Conservation (phyloP, 2,888 invertebrate species). For the Petrolisthes cinctipes region DNA sequence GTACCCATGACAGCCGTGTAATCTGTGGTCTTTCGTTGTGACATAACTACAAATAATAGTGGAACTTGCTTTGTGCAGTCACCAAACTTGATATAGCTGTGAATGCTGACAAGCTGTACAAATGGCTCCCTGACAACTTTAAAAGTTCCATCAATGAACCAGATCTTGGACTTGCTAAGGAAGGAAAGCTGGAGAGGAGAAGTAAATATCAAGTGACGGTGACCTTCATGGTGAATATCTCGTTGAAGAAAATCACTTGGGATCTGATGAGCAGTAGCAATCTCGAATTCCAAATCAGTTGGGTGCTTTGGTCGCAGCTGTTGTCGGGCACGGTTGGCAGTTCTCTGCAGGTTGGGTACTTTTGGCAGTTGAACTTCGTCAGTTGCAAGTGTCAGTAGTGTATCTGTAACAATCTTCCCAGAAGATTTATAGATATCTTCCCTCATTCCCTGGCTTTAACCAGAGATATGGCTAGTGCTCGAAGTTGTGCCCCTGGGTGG, state of each 20-base stretch:
- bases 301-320: conserved; percentile 40
- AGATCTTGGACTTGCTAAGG: conserved; percentile 36
- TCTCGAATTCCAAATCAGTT: conserved; percentile 40
- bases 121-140: conserved; percentile 40
- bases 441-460: conserved; percentile 30
- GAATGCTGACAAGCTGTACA: conserved; percentile 34
- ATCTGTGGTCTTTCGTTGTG: conserved; percentile 34
- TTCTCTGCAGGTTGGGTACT: conserved; percentile 43
- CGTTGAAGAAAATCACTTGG: conserved; percentile 24
- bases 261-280: conserved; percentile 27
- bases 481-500: conserved; percentile 28
- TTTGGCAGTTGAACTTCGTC: conserved; percentile 38
- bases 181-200: conserved; percentile 23
- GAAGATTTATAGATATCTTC: conserved; percentile 32
- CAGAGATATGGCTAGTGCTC: conserved; percentile 24
- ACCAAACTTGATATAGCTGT: conserved; percentile 31
- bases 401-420: conserved; percentile 35
- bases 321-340: conserved; percentile 40
- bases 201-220: conserved; percentile 27
- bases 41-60: conserved; percentile 43
- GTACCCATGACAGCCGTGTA: conserved; percentile 21
- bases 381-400: conserved; percentile 29
- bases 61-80: conserved; percentile 29
- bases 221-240: conserved; percentile 30
- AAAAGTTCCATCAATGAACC: conserved; percentile 45